Evolutionary conservation across 2,797 vertebrate genomes (phyloP).

Genomic region (Falco rusticolus): DNA sequence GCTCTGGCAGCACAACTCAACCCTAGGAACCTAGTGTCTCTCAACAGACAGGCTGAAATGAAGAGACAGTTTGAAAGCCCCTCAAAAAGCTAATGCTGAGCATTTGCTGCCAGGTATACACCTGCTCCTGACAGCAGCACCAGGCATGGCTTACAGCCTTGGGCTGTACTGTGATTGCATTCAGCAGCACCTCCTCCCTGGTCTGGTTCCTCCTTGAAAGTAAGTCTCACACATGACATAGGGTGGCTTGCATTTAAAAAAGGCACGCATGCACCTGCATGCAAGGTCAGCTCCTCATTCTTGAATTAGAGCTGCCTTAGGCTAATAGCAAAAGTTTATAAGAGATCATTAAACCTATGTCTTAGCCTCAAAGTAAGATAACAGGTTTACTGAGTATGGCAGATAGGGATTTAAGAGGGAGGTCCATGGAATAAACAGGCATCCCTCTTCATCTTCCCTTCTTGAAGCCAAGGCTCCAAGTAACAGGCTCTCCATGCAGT

Average conservation of each 20-base stretch:
- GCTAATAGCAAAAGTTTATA: not conserved
- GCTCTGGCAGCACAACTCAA: conserved; percentile 26
- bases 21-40: not conserved
- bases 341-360: not conserved
- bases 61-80: not conserved
- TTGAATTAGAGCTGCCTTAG: not conserved
- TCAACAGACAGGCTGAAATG: not conserved
- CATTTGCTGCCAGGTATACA: not conserved
- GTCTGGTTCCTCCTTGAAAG: not conserved
- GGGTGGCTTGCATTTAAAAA: not conserved
- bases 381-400: not conserved
- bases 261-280: not conserved
- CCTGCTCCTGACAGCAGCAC: conserved; percentile 7
- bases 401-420: not conserved
- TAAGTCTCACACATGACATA: not conserved
- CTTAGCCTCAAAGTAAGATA: not conserved
- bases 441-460: not conserved
- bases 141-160: not conserved
- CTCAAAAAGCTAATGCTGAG: not conserved
- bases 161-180: not conserved
- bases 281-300: not conserved
- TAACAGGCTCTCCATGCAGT: not conserved
- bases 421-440: not conserved
- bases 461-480: not conserved
- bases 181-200: not conserved